Evolutionary conservation across 2,888 invertebrate genomes (phyloP).

Genomic region (Parapristionchus giblindavisi): DNA sequence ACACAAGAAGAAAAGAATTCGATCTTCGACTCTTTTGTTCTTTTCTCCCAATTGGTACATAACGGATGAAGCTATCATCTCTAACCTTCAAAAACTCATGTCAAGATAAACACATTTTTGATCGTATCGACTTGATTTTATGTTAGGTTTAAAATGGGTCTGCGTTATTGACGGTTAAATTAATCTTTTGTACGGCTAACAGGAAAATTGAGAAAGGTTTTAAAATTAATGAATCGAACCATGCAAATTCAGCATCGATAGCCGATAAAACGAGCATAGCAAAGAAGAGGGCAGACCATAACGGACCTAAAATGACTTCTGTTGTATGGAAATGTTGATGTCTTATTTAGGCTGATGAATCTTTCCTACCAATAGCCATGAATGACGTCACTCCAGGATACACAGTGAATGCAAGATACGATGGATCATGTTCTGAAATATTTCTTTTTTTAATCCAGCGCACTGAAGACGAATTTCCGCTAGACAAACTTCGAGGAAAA

Average conservation of each 20-base stretch:
- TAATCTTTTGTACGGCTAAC: too few relatives aligned
- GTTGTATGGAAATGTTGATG: not conserved
- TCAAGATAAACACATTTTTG: too few relatives aligned
- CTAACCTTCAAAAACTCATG: constrained; percentile 63
- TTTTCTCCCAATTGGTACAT: constrained; percentile 63
- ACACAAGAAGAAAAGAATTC: constrained; percentile 58
- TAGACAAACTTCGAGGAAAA: not conserved
- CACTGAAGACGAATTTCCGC: not conserved
- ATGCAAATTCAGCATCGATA: constrained; percentile 55
- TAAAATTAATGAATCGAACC: constrained; percentile 39
- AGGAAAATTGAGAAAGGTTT: too few relatives aligned
- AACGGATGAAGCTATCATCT: constrained; percentile 65
- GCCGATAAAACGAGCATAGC: constrained; percentile 63
- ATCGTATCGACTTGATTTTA: too few relatives aligned
- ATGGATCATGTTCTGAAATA: constrained; percentile 61
- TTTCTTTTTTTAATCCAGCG: not conserved
- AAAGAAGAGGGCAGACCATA: constrained; percentile 66
- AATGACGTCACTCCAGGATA: constrained; percentile 66
- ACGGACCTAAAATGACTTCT: constrained; percentile 59
- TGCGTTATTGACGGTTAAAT: too few relatives aligned
- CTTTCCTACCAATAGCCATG: constrained; percentile 52
- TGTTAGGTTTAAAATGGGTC: too few relatives aligned
- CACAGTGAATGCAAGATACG: constrained; percentile 64
- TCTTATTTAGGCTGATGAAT: not conserved
- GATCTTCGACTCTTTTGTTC: constrained; percentile 60